Evolutionary conservation across 2,797 vertebrate genomes (phyloP), one percentile per base, ranked within the genome.

Genomic region (Aselliscus stoliczkanus): DNA sequence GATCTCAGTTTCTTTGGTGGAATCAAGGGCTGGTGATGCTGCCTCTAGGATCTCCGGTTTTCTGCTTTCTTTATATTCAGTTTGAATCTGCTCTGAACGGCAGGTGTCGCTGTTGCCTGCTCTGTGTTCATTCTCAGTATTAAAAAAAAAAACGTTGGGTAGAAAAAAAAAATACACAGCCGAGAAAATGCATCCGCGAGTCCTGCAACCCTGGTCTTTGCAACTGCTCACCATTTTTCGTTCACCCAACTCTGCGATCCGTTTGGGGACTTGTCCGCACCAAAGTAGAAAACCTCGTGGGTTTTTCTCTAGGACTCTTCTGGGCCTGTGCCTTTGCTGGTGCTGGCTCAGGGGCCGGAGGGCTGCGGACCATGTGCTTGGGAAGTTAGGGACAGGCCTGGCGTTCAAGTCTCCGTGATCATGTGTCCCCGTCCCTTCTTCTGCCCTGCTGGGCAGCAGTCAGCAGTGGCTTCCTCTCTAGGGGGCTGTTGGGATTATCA

Each of bases 101-200:
- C 93, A 98, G 98, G 75, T 90, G 97, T 58, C 89, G 31, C 96
- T 96, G 76, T 81, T 95, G 95, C 76, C 92, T 60, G 31, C 47
- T 56, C 37, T 21, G 17, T 73, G 34, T 34, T n/a, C 44, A 14
- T 34, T 70, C 56, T 56, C 70, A 14, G 0, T 42, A 5, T 1
- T 6, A 42, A 42, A 42, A 42, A 42, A 6, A 42, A 44, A 84
- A n/a, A 69, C 27, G 15, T 23, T 4, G 42, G 42, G 37, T 39
- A 44, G 44, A 29, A 67, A 44, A 72, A 64, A 52, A 50, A 2
- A 2, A 56, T 3, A 7, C 13, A 23, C 18, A 21, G 60, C 12
- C 12, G 70, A 21, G 72, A 95, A 72, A 88, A 34, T 5, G 11
- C 34, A 25, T 0, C n/a, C 8, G 4, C 47, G 27, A 21, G 4